These are phyloP conservation scores for Leptopilina clavipes DNA, from an alignment of 1,140 invertebrate genomes.

Conservation along the genomic window DNA sequence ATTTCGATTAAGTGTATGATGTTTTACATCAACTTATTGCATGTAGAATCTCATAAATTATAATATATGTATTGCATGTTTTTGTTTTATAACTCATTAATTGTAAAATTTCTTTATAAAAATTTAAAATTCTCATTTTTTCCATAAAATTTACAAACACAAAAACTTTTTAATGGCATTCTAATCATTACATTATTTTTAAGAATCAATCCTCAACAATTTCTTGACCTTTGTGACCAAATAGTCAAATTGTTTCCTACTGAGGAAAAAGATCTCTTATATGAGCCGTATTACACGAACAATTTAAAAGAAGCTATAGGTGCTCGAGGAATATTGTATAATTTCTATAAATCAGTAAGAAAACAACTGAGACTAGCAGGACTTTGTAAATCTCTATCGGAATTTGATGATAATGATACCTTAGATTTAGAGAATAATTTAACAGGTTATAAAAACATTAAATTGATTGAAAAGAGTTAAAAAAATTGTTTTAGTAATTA, in stretches of 20 bases:
- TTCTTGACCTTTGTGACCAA: conserved; percentile 16
- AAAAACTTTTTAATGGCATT: not conserved
- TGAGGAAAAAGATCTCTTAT: conserved; percentile 36
- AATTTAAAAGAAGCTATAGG: conserved; percentile 24
- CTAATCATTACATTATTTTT: conserved; percentile 34
- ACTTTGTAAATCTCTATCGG: not conserved
- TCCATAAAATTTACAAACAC: too few relatives aligned
- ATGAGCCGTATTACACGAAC: conserved; percentile 30
- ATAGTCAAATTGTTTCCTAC: conserved; percentile 43
- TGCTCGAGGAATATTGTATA: conserved; percentile 36
- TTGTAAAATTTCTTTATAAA: too few relatives aligned
- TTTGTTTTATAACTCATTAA: too few relatives aligned
- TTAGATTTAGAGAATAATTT: not conserved
- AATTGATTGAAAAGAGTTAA: too few relatives aligned
- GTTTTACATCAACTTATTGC: too few relatives aligned
- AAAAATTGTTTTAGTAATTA: not conserved
- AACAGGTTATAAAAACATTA: not conserved
- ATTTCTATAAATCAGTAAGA: conserved; percentile 41
- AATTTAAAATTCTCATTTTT: too few relatives aligned
- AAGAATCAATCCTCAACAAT: conserved; percentile 22
- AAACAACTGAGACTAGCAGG: conserved; percentile 34
- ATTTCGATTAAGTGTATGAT: too few relatives aligned
- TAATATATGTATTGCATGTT: too few relatives aligned
- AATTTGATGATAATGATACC: not conserved
- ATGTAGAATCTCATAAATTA: too few relatives aligned